Evolutionary conservation across 2,113 vertebrate genomes (phyloP), one percentile per base, ranked within the genome.

Genomic region (Parus major): DNA sequence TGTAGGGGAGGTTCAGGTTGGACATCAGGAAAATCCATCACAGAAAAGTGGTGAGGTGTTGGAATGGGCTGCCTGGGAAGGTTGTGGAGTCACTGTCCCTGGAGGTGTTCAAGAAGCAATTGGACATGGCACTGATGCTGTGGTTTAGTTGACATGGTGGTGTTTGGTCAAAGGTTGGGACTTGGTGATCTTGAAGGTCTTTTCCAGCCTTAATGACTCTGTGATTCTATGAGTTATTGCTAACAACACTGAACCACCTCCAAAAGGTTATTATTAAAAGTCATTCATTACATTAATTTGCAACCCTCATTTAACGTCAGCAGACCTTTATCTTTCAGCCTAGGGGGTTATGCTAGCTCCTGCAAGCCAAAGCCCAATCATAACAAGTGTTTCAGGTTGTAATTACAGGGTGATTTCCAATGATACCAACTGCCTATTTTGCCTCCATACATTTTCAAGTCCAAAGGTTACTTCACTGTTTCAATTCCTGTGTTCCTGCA

Each of bases 361-460:
- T 94, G 90, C 95, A 97, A 96, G 95, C 80, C 94, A 97, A 94
- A 92, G 80, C 88, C 83, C 82, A 72, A 93, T 61, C 95, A 93
- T n/a, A 96, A 94, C 71, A 84, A 94, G 80, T 88, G 93, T 86
- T 90, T 94, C 66, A 69, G 31, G 35, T 91, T 92, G 82, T 96
- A 95, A 96, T 95, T 96, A 96, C 72, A 86, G 95, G 88, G 86
- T 96, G 90, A 95, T 96, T 97, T 97, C 95, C 93, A 96, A 7
- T 92, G 72, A 94, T 88, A 86, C 72, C 69, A 94, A 96, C 93
- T 78, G 72, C 72, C 22, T 95, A 75, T 81, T 96, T 88, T 78
- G 59, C 65, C 53, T 88, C 76, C 13, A 21, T 44, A 35, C 3
- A 5, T 79, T 96, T 96, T 96, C 80, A 81, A 91, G 95, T 85